Evolutionary conservation across 2,888 invertebrate species (phyloP), one percentile per base, ranked within the genome.

Genomic region (Sinodicranocentrus sp.): DNA sequence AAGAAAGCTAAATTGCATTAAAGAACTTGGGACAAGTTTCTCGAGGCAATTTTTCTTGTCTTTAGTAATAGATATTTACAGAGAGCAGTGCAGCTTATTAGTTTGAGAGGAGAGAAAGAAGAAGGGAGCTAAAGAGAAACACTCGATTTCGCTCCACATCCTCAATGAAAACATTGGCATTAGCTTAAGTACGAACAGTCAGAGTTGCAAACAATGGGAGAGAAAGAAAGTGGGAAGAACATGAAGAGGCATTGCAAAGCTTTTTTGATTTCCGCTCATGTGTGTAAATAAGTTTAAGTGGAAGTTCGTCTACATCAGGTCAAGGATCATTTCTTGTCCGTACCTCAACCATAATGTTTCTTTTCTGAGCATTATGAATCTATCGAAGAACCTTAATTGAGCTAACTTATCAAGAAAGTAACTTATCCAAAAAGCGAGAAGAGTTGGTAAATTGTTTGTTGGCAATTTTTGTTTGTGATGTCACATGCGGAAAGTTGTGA

Each of bases 11-110:
- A 79, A 79, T 79, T 79, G 63, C 79, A 79, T 79, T 79, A 79
- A 78, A 79, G 77, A 79, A 79, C 79, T 79, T 79, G 63, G 63
- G 79, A 79, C 70, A 70, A 63, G 71, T 79, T 79, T 79, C 79
- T 71, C 13, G 21, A 48, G 79, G 63, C 70, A 79, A 71, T 71
- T 79, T 79, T 71, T 70, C 71, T 33, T 79, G 71, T 79, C 71
- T 63, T 63, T 77, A 57, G 67, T 76, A 67, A 76, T 67, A 76
- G 76, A 76, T 67, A 76, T 76, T 76, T 76, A 76, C 67, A 67
- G 43, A 52, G 26, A 17, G n/a, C 5, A 67, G 67, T 52, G 70
- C 57, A 77, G 52, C 71, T 79, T 79, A 79, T 79, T 79, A 71
- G 79, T 71, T 70, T 13, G 52, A 33, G 26, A 75, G 59, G 33